A percentile compares a stretch with the other conserved stretches of the same genome.
Evolutionary conservation across 2,888 invertebrate species (phyloP).

Genomic region (Drosophila nigricruria): DNA sequence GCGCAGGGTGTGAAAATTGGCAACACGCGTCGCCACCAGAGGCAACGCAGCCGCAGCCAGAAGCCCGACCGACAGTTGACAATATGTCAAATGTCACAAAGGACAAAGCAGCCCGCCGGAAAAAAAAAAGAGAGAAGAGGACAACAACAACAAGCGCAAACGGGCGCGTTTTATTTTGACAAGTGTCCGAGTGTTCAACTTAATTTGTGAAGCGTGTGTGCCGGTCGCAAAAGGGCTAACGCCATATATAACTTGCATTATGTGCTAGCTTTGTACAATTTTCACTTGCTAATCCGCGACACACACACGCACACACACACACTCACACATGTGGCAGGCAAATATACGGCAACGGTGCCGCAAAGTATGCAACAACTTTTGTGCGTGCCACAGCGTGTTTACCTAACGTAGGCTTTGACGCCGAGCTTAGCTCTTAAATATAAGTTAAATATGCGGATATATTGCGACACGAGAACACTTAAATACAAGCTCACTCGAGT

Average conservation of each 20-base stretch:
- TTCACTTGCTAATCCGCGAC: conserved; percentile 67
- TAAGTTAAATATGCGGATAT: conserved; percentile 63
- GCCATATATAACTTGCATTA: conserved; percentile 32
- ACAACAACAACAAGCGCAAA: conserved; percentile 33
- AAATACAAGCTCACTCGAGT: neutral
- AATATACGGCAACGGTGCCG: conserved; percentile 34
- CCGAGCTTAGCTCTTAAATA: conserved; percentile 50
- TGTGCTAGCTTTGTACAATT: conserved; percentile 57
- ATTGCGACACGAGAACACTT: conserved; percentile 32
- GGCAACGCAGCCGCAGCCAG: conserved; percentile 13
- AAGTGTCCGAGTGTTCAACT: conserved; percentile 82
- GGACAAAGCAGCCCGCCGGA: conserved; percentile 50
- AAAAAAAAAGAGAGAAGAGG: conserved; percentile 7
- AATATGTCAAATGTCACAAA: conserved; percentile 83
- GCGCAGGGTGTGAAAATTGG: conserved; percentile 82
- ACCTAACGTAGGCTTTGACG: conserved; percentile 47
- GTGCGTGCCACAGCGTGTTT: conserved; percentile 58
- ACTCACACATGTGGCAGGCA: conserved; percentile 16
- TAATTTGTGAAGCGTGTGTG: conserved; percentile 76
- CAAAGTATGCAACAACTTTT: conserved; percentile 59
- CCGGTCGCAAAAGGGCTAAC: conserved; percentile 53
- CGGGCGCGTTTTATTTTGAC: conserved; percentile 82
- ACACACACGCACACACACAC: conserved; percentile 42
- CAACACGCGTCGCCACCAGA: conserved; percentile 74
- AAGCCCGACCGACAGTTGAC: conserved; percentile 65